Base-by-base conservation (phyloP, 1,140 invertebrate genomes). In the Dermatophagoides farinae region DNA sequence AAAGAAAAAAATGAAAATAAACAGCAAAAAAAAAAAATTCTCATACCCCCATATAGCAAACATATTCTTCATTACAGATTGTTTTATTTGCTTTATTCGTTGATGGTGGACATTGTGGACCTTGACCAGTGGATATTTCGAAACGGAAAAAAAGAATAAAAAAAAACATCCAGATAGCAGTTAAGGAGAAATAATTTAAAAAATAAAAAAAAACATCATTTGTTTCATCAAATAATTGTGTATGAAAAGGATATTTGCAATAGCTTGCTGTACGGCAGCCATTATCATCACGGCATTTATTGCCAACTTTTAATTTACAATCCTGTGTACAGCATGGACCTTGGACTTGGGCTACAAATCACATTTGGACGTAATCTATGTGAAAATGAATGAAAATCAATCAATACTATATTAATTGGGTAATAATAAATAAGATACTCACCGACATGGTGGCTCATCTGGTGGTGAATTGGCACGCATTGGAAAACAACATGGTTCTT, bases 11-110 rank as follows among this genome's bases (percentile, higher is more conserved):
- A 49, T 57, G 11, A 58, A n/a, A n/a, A n/a, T n/a, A n/a, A n/a
- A n/a, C n/a, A n/a, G 20, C 18, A 18, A 12, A 11, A 11, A 12
- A 31, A 11, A 11, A 11, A 10, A 9, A 62, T 54, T 25, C n/a
- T n/a, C n/a, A 79, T 75, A 88, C 86, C 65, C 89, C 89, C 84
- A 91, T 88, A 68, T 86, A 92, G 71, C 89, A 93, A 41, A 93
- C 88, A 69, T 88, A 85, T 69, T 88, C 87, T 68, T 88, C 83
- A 72, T 91, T 89, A 73, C 89, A 95, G 62, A 88, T 81, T 14
- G 89, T 93, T 61, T 89, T 87, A 74, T 95, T 93, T 14, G 88
- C 84, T 71, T 89, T 91, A 72, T 88, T 87, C 40, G 83, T 79
- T 44, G 87, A 90, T n/a, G 83, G 80, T 18, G 90, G 90, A 75